Evolutionary conservation across 2,113 vertebrate species (phyloP), one percentile per base, ranked within the genome.

Genomic region (Crotalus viridis): DNA sequence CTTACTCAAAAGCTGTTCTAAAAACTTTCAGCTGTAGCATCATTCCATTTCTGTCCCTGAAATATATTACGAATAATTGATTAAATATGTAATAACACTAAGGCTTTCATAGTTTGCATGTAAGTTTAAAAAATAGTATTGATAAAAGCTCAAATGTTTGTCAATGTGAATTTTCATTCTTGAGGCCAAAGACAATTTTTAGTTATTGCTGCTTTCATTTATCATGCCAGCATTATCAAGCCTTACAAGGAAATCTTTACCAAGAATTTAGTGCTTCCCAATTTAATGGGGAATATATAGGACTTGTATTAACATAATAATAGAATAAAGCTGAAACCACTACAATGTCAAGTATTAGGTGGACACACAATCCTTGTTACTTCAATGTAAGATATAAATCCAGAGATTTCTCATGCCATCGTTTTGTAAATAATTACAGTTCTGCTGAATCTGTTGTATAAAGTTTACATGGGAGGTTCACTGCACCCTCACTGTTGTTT

Each of bases 391-490:
- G 97, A 98, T 98, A 97, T 97, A 98, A 98, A 97, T 98, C 97
- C 97, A 98, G 98, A 98, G 98, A 98, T 98, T 98, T 98, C 98
- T 98, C 98, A 98, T 98, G 98, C 98, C 97, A 98, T 97, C 97
- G 98, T 98, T 99, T 98, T 99, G 98, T 99, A 99, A 99, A 99
- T 99, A 99, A 99, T 99, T 99, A 99, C 97, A 99, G 99, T 99
- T 99, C 98, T 98, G 99, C 98, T 98, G 98, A 99, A 98, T 98
- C 98, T 98, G 98, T 99, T 99, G 98, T 98, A 98, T 98, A 99
- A 99, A 99, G 99, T 99, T 99, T 99, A 99, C 98, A 98, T 98
- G 98, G 98, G 98, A 99, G 98, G 99, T 99, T 99, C 99, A 99
- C 98, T 98, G 98, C 99, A 99, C 99, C 98, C 99, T 99, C 97